Base-by-base conservation (phyloP, 2,888 invertebrate genomes). In the Parnassius apollo region DNA sequence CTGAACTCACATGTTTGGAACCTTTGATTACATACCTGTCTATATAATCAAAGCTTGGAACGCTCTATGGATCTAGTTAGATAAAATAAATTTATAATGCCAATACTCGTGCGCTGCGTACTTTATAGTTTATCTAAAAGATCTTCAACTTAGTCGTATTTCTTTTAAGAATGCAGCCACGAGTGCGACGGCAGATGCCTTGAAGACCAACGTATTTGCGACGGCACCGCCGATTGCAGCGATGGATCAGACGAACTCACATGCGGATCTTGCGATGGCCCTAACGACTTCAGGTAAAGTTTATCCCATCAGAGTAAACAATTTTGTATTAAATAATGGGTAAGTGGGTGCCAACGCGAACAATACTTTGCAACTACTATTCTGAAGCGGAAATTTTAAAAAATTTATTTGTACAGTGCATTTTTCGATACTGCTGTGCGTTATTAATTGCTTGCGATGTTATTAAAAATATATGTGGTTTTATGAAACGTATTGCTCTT, bases 171-270 rank as follows among this genome's bases (percentile, higher is more conserved):
- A 9, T 90, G 89, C 79, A 69, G 66, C 65, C 81, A 80, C 74
- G 53, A 65, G 65, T 90, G 93, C 81, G 93, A 93, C 82, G 93
- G 93, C 71, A 88, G 80, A 76, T 96, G 96, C 82, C 88, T 96
- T 78, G 86, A 91, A 66, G 91, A 85, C 74, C 81, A 76, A 71
- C 86, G 83, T 78, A 93, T 93, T 81, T 95, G 96, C 83, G 90
- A 96, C 83, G 81, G 84, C 42, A 67, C 74, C 10, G 65, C 62
- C 18, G 94, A 96, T 82, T 96, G 95, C 82, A 65, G 71, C 9
- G 95, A 95, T 76, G 85, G 85, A 58, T 91, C 92, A 44, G 95
- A 95, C 76, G 95, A 95, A 75, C 11, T 59, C 0, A 62, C 72
- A 3, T 90, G 89, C 77, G 71, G 75, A 48, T 68, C 71, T 22